Percentiles rank a stretch among this genome's conserved stretches.
Conservation (phyloP, 1,140 invertebrate genomes). For the Drosophila repleta region DNA sequence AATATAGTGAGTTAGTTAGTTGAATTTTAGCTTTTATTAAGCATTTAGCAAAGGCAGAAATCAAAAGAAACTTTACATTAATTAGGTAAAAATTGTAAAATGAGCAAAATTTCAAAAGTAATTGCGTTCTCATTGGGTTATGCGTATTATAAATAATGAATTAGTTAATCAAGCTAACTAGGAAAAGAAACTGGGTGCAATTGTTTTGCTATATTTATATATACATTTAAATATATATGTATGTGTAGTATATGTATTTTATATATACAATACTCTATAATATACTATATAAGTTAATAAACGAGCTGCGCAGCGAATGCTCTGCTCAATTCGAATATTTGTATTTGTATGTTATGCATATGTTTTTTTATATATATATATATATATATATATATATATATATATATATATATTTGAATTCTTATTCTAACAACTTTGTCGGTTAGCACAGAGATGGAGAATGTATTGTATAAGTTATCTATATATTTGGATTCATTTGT, state of each 20-base stretch:
- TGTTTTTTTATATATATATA: neutral
- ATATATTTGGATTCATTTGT: neutral
- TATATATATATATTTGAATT: no score
- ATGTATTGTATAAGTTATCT: neutral
- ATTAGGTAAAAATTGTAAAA: conserved; percentile 44
- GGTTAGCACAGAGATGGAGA: conserved; percentile 42
- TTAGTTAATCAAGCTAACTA: conserved; percentile 53
- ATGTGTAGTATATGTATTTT: neutral
- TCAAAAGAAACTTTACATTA: conserved; percentile 39
- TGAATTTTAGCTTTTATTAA: conserved; percentile 69
- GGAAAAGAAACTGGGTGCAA: conserved; percentile 35
- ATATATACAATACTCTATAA: conserved; percentile 8
- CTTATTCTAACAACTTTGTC: conserved; percentile 13
- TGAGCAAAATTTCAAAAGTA: conserved; percentile 50
- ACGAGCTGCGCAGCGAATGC: neutral
- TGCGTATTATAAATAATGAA: conserved; percentile 9
- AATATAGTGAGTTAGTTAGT: conserved; percentile 21
- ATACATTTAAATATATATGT: conserved; percentile 5
- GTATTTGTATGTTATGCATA: neutral
- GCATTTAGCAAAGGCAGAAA: conserved; percentile 56
- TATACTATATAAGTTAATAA: conserved; percentile 8
- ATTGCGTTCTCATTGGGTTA: neutral
- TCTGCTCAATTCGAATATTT: neutral
- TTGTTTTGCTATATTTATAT: conserved; percentile 2
- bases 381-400: no score